Evolutionary conservation across 2,888 invertebrate species (phyloP), one percentile per base, ranked within the genome.

Genomic region (Cabera pusaria): DNA sequence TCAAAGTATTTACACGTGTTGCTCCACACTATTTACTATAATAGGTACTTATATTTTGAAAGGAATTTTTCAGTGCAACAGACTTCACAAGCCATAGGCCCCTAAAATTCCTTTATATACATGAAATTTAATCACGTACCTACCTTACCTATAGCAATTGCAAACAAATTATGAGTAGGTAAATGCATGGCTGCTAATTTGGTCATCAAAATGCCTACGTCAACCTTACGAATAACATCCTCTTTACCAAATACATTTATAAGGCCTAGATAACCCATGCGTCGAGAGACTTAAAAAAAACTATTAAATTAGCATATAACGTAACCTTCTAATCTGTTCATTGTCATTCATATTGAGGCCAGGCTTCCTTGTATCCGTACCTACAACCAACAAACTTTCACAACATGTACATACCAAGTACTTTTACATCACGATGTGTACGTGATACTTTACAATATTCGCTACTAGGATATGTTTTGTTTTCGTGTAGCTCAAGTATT

Each of bases 401-500:
- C n/a, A n/a, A n/a, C n/a, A n/a, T n/a, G n/a, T n/a, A n/a, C n/a
- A n/a, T n/a, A n/a, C 16, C 16, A 11, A 35, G 16, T 7, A 9
- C 8, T 8, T 5, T 28, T 14, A 6, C 6, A 29, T 5, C 29
- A n/a, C 14, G 14, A 12, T 23, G 12, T 24, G 19, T 40, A 24
- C 20, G 14, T 31, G 25, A 20, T 20, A 17, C 29, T 12, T 16
- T 33, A 20, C 28, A 41, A 48, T 17, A 42, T 55, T 46, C 63
- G 72, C 68, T 53, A 72, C 72, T 65, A 69, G 73, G 67, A 64
- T 64, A 19, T 73, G 68, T 85, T 80, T 87, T 86, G 76, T 87
- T 86, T 83, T 73, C 82, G 86, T 90, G 81, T 90, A 93, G 93
- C 92, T 97, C 84, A 95, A 95, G 91, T 95, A 96, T 91, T 94